Base-by-base conservation (phyloP, 2,797 vertebrate species). In the Sebastolobus alascanus region DNA sequence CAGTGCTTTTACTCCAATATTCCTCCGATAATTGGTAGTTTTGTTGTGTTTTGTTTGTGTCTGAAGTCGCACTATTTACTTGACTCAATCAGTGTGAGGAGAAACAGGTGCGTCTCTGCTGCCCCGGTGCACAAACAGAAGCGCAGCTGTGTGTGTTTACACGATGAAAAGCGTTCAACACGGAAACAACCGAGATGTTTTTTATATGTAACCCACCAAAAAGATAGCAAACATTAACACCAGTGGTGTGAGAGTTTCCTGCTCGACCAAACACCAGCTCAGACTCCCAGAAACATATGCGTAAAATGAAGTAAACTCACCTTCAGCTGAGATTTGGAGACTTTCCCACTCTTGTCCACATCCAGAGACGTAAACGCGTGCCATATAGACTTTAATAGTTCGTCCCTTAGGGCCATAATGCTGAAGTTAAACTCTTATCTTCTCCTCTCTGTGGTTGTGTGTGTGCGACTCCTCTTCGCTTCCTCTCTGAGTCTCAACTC, bases 301-400 rank as follows among this genome's bases (percentile, higher is more conserved):
- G 22, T 43, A 11, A 20, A 46, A 40, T 2, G 18, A 50, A 5
- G 29, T 94, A 2, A 4, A 27, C 10, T 90, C 95, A 97, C 98
- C 97, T 99, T 99, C 2, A 99, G 95, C 87, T 99, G 98, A 1
- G 98, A 99, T 88, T 99, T 99, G 85, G 98, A 99, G 6, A 99
- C 98, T 87, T 99, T 99, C n/a, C 98, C 98, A 89, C 97, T 97
- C 76, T 94, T 96, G 93, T 99, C 98, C 87, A 98, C 86, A 75
- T 99, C 98, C 86, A 99, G 95, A 0, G 98, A 96, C 0, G 97
- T 98, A 85, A 99, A 99, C 3, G 98, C 98, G 84, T 99, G 97
- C 98, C 98, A 99, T 82, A 99, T 99, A 25, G 97, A 94, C 92
- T 98, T 99, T 0, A 99, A 87, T 68, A 99, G 95, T 54, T 99